Evolutionary conservation across 92 coral and sea anemone species (phyloP).

Genomic region (Siderastrea siderea): DNA sequence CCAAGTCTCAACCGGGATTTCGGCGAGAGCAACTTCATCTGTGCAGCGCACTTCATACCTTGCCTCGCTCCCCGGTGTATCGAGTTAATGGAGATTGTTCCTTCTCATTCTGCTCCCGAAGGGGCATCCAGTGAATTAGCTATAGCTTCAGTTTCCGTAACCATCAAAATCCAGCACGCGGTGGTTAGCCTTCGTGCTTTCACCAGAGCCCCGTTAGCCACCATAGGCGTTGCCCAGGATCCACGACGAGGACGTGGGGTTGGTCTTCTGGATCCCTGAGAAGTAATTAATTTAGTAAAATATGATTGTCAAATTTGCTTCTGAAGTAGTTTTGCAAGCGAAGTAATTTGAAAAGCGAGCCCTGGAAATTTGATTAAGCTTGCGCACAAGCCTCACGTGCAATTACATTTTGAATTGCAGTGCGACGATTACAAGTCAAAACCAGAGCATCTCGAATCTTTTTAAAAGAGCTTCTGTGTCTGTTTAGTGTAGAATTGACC

Average conservation of each 20-base stretch:
- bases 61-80: not conserved
- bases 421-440: no score
- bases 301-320: no score
- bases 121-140: not conserved
- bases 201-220: not conserved
- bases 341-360: no score
- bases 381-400: no score
- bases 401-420: no score
- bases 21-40: not conserved
- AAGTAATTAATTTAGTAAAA: no score
- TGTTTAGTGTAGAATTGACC: no score
- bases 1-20: not conserved
- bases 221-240: not conserved
- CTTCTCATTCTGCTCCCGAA: not conserved
- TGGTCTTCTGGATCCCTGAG: not conserved
- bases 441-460: no score
- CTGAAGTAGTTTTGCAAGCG: no score
- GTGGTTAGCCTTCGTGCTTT: slow-evolving; percentile 2
- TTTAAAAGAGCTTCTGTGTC: no score
- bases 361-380: no score
- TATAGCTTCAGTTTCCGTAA: not conserved
- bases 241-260: not conserved
- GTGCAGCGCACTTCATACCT: not conserved
- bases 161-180: not conserved
- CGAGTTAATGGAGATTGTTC: not conserved